phyloP scores from a whole-genome alignment of 2,113 vertebrate genomes.

The Dascyllus trimaculatus region DNA sequence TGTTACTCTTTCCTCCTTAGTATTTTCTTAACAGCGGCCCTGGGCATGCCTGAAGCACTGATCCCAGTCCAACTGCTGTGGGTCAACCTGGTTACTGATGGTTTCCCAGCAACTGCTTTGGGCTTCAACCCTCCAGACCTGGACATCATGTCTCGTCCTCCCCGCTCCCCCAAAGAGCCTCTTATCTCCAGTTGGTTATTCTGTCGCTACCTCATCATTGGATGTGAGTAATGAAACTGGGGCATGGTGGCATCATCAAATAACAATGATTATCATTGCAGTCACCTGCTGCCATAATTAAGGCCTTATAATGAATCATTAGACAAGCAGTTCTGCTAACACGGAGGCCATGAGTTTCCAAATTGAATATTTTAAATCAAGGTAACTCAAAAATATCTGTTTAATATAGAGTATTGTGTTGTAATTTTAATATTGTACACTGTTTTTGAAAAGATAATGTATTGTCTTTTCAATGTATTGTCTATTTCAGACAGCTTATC shows the following conservation, averaged over 20 bases:
- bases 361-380: no score
- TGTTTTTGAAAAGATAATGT: no score
- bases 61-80: conserved; percentile 87
- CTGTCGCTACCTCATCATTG: conserved; percentile 87
- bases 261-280: neutral
- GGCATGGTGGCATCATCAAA: neutral
- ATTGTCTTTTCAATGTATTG: no score
- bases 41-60: conserved; percentile 86
- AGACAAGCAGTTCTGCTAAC: no score
- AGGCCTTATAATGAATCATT: neutral
- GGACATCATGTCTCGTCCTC: conserved; percentile 86
- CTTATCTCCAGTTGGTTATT: conserved; percentile 87
- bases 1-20: conserved; percentile 51
- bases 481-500: no score
- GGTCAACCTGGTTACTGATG: conserved; percentile 87
- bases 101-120: conserved; percentile 86
- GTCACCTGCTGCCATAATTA: neutral
- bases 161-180: conserved; percentile 83
- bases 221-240: conserved; percentile 73
- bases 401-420: no score
- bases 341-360: no score
- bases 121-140: conserved; percentile 87
- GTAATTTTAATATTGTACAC: neutral
- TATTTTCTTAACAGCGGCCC: conserved; percentile 85
- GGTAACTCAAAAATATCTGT: neutral